These are phyloP conservation scores for Yoshiicerus persimilis DNA, from an alignment of 1,140 invertebrate genomes.

Conservation along the genomic window DNA sequence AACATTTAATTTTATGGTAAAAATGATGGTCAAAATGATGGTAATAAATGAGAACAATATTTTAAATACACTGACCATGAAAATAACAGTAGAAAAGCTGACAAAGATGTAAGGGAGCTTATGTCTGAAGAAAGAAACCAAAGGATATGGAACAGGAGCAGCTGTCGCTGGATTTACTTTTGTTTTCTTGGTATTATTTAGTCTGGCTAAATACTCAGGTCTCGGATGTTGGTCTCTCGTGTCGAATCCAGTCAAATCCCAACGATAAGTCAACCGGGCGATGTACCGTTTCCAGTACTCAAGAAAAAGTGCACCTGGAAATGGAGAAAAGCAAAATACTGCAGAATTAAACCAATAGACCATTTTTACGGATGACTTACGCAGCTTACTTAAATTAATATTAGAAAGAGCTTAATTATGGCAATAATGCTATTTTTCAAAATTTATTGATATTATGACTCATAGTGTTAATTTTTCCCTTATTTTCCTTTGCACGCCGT, in stretches of 20 bases:
- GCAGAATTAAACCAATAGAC: too few relatives aligned
- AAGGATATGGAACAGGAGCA: conserved; percentile 76
- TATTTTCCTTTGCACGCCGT: too few relatives aligned
- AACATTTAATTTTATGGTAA: too few relatives aligned
- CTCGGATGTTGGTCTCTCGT: conserved; percentile 83
- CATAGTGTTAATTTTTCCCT: too few relatives aligned
- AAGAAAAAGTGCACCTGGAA: conserved; percentile 81
- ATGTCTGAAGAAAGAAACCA: conserved; percentile 85
- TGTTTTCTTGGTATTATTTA: conserved; percentile 69
- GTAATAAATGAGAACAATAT: too few relatives aligned
- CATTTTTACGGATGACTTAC: too few relatives aligned
- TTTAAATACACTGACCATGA: conserved; percentile 62
- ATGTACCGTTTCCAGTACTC: conserved; percentile 95
- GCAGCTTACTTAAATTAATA: too few relatives aligned
- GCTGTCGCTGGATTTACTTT: conserved; percentile 69
- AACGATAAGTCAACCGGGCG: conserved; percentile 83
- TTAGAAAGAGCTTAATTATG: too few relatives aligned
- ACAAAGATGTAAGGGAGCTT: conserved; percentile 78
- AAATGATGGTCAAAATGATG: too few relatives aligned
- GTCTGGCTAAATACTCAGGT: conserved; percentile 71
- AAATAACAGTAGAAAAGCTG: conserved; percentile 78
- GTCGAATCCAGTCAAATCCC: conserved; percentile 86
- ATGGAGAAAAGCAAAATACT: too few relatives aligned
- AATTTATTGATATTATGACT: too few relatives aligned
- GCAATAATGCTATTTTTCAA: too few relatives aligned